phyloP scores from a whole-genome alignment of 1,140 invertebrate genomes.

The Lucilia sericata region DNA sequence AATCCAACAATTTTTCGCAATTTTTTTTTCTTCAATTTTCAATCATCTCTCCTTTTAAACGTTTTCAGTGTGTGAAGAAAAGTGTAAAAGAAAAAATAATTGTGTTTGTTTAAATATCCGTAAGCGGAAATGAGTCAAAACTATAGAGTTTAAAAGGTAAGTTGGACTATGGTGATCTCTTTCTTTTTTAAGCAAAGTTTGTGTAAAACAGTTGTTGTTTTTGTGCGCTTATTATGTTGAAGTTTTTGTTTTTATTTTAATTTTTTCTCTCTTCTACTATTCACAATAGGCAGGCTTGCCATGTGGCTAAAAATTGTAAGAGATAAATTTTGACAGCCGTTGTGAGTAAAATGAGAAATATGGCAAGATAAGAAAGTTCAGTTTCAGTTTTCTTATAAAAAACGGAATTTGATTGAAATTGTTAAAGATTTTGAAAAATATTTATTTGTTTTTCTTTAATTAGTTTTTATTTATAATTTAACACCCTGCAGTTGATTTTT shows the following conservation, averaged over 20 bases:
- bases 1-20: conserved; percentile 22
- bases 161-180: background rate
- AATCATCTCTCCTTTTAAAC: background rate
- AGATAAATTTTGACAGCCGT: background rate
- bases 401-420: too few relatives aligned
- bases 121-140: background rate
- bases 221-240: background rate
- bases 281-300: conserved; percentile 16
- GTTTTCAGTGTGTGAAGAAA: conserved; percentile 33
- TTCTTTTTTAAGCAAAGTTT: background rate
- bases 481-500: too few relatives aligned
- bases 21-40: conserved; percentile 16
- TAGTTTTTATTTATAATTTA: too few relatives aligned
- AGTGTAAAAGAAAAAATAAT: background rate
- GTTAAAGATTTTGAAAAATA: too few relatives aligned
- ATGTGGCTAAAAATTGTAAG: background rate
- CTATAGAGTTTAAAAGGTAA: background rate
- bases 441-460: too few relatives aligned
- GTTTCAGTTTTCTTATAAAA: too few relatives aligned
- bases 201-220: conserved; percentile 24
- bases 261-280: background rate
- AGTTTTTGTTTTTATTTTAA: conserved; percentile 38
- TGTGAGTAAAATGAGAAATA: background rate
- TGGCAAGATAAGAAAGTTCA: background rate
- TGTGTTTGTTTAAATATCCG: background rate